Evolutionary conservation across 2,888 invertebrate genomes (phyloP), one percentile per base, ranked within the genome.

Genomic region (Criorhina ranunculi): DNA sequence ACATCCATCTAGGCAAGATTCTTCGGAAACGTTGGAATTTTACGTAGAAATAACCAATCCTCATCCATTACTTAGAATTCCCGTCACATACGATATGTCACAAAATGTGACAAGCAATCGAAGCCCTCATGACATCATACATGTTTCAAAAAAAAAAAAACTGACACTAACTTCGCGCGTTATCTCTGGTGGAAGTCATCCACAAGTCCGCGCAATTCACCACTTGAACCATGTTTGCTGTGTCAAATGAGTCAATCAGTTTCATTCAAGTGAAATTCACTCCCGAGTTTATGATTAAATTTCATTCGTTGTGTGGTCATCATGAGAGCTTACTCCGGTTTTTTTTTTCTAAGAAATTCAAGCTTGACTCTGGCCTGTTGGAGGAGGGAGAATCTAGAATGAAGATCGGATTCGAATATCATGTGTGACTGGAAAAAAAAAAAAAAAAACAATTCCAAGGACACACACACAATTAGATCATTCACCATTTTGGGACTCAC

Each of bases 231-330:
- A 51, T 15, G 51, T 11, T 9, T 44, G 24, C 24, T 37, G 12
- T 64, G 57, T 66, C 57, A 76, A 57, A 67, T 66, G 76, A 76
- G 76, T 76, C 66, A 66, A 76, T 64, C 44, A 33, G 46, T n/a
- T n/a, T 29, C 37, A 55, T 57, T 75, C 66, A 66, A 53, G 55
- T 33, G 44, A 75, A 75, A 17, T 75, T 29, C 46, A 29, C 46
- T 33, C 46, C 19, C 19, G 15, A 31, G 15, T 15, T 35, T 31
- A n/a, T 11, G 44, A 59, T 46, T 9, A 69, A 46, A 64, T 53
- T 60, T 15, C 37, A 70, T 12, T 64, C 35, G 35, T 44, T 44
- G 17, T 66, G 40, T 49, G 51, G 67, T 42, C 53, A 24, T 15
- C 31, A 24, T 24, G 37, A 49, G 57, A 69, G 24, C 46, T 31